These are phyloP conservation scores for Cydia strobilella DNA, from an alignment of 1,140 invertebrate species.

Conservation along the genomic window DNA sequence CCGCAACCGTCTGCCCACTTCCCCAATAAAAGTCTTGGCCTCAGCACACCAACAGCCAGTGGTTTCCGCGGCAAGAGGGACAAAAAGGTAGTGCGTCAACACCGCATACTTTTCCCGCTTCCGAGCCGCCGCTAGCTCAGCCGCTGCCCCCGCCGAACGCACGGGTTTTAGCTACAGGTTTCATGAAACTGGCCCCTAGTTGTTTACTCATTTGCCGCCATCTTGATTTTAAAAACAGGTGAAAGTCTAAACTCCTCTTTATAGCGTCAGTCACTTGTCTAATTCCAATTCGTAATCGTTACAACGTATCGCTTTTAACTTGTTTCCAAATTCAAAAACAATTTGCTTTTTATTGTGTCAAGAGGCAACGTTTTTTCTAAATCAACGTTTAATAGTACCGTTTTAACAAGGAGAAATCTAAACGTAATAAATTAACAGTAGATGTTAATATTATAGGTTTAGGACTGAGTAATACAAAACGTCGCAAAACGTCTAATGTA, in stretches of 20 bases:
- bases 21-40: no score
- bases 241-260: constrained; percentile 58
- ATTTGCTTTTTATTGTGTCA: constrained; percentile 53
- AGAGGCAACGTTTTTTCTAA: background rate
- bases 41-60: no score
- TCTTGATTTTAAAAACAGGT: background rate
- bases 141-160: no score
- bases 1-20: no score
- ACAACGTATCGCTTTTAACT: constrained; percentile 70
- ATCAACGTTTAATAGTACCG: constrained; percentile 8
- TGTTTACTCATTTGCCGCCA: background rate
- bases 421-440: constrained; percentile 12
- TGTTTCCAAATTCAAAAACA: constrained; percentile 56
- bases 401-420: constrained; percentile 19
- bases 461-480: background rate
- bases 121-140: no score
- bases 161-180: no score
- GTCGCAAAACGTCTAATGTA: background rate
- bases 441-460: constrained; percentile 2
- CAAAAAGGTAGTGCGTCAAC: no score
- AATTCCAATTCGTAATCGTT: constrained; percentile 70
- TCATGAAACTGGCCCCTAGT: background rate
- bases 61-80: no score
- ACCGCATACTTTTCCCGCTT: no score
- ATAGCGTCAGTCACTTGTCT: constrained; percentile 66